Percentiles rank a stretch among this genome's conserved stretches.
These are phyloP conservation scores for Diarsia mendica DNA, from an alignment of 2,888 invertebrate genomes.

Conservation along the genomic window DNA sequence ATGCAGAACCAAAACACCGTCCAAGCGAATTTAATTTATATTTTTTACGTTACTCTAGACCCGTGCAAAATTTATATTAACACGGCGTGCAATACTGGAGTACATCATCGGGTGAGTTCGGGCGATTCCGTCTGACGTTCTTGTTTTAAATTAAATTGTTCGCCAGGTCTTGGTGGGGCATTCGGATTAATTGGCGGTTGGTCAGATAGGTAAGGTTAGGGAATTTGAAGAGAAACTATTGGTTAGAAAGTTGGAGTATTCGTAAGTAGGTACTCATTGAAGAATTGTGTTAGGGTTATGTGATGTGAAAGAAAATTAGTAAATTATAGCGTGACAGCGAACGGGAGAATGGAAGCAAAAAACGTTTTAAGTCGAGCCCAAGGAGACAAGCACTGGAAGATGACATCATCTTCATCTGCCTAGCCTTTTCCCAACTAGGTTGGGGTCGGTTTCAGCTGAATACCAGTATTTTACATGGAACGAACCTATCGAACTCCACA, in stretches of 20 bases:
- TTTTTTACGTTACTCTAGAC: conserved; percentile 43
- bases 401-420: no score
- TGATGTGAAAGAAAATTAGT: background rate
- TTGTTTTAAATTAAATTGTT: conserved; percentile 86
- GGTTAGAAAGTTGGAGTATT: background rate
- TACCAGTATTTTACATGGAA: no score
- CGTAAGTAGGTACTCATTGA: background rate
- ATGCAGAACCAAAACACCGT: conserved; percentile 41
- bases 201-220: background rate
- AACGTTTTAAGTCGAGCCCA: no score
- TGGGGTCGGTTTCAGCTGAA: no score
- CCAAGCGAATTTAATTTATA: conserved; percentile 53
- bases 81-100: conserved; percentile 78
- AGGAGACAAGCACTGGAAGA: no score
- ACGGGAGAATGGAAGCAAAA: no score
- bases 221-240: background rate
- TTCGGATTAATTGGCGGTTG: conserved; percentile 29
- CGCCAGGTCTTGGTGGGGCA: conserved; percentile 69
- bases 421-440: no score
- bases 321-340: no score
- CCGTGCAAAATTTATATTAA: conserved; percentile 80
- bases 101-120: conserved; percentile 81
- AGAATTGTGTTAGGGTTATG: background rate
- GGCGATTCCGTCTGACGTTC: conserved; percentile 57
- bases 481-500: no score